These are phyloP conservation scores for Heliothis peltigera DNA, from an alignment of 2,888 invertebrate genomes.

Conservation along the genomic window DNA sequence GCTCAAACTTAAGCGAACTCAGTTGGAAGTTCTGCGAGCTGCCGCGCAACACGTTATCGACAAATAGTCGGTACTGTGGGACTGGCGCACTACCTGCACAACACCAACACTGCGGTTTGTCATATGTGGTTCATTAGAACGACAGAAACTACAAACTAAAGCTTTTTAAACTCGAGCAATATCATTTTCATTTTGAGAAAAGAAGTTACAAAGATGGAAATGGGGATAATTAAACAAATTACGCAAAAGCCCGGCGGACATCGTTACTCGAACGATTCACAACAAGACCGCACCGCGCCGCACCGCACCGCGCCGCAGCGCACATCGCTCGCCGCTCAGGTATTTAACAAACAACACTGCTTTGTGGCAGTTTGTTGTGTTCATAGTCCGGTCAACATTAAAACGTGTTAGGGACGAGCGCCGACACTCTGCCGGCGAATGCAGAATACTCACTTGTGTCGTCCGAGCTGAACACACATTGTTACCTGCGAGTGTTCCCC, in stretches of 20 bases:
- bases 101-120: not conserved
- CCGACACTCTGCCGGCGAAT: not conserved
- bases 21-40: not conserved
- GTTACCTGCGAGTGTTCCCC: too few species aligned
- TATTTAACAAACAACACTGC: constrained; percentile 27
- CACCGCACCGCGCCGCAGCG: not conserved
- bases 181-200: not conserved
- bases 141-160: not conserved
- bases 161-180: not conserved
- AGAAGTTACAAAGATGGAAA: constrained; percentile 13
- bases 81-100: too few species aligned
- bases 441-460: constrained; percentile 17
- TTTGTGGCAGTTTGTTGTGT: constrained; percentile 31
- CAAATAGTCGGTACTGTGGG: not conserved
- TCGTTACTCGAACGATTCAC: constrained; percentile 21
- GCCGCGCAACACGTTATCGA: constrained; percentile 6
- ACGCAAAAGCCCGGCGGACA: constrained; percentile 5
- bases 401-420: constrained; percentile 7
- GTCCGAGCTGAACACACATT: too few species aligned
- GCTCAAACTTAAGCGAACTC: not conserved
- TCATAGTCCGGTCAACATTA: constrained; percentile 2
- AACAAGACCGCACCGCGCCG: not conserved
- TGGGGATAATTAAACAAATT: constrained; percentile 31
- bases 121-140: not conserved
- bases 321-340: not conserved